Base-by-base conservation (phyloP, 2,113 vertebrate genomes). In the Pangasianodon hypophthalmus region DNA sequence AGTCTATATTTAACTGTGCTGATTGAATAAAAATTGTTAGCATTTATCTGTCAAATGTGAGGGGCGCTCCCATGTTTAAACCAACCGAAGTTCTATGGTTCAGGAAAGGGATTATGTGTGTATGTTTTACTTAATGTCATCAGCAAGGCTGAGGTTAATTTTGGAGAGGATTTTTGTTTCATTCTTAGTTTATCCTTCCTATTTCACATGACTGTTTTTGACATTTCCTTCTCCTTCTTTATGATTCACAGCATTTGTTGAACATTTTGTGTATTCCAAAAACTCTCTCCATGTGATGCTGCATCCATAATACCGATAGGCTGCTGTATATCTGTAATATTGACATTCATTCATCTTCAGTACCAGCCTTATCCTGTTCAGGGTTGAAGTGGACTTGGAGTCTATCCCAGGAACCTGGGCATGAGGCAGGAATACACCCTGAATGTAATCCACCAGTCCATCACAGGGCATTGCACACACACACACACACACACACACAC, bases 41-140 rank as follows among this genome's bases (percentile, higher is more conserved):
- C 44, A 67, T 85, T 67, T 67, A 21, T 85, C 29, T 6, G 0
- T 29, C 84, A 85, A 67, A 50, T 85, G 16, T 46, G 84, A n/a
- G 13, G 7, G n/a, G 64, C n/a, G 64, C 64, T 52, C 29, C 64
- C 29, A 85, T n/a, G 84, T 85, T 85, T 21, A 50, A 86, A 21
- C n/a, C 84, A 69, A 69, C 29, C 84, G 19, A 84, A 84, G 56
- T 46, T 10, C 82, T 62, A 10, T 62, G 56, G 56, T 84, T 46
- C 82, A 44, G 82, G 56, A 62, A 62, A 44, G 24, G 82, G 56
- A 84, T 84, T 84, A 62, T 2, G 18, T 46, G 37, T 62, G 82
- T 44, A 44, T 62, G 58, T 29, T 60, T 84, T 44, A 84, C 21
- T 84, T 62, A 46, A 84, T 84, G 82, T 46, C 82, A 84, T 62